These are phyloP conservation scores for Euphonia xanthogaster DNA, from an alignment of 2,797 vertebrate genomes.

Conservation along the genomic window DNA sequence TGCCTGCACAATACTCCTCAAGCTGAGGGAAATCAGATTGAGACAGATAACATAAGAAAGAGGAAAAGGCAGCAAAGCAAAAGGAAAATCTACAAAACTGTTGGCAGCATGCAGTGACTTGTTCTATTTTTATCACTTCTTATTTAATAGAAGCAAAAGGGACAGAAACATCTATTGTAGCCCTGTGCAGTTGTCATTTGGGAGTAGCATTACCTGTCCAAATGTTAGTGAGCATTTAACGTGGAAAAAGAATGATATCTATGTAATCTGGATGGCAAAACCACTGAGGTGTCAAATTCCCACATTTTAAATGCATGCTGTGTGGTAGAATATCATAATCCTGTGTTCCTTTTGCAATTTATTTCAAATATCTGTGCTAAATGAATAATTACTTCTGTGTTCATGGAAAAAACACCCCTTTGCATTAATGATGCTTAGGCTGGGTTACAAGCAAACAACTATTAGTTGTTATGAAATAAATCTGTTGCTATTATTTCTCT, in stretches of 20 bases:
- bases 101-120: background rate
- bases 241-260: background rate
- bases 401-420: background rate
- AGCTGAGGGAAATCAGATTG: background rate
- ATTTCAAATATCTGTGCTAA: background rate
- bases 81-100: background rate
- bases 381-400: background rate
- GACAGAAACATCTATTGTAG: background rate
- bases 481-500: background rate
- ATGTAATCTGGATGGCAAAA: background rate
- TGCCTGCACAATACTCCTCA: background rate
- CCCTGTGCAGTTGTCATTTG: background rate
- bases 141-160: slow-evolving; percentile 5
- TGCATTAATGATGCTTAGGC: background rate
- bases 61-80: background rate
- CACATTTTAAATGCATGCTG: background rate
- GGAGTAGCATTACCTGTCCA: background rate
- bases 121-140: background rate
- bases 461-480: background rate
- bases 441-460: background rate
- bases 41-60: background rate
- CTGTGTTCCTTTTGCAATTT: background rate
- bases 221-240: background rate
- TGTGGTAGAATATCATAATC: background rate
- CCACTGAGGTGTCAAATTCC: background rate